Base-by-base conservation (phyloP, 2,888 invertebrate species). In the Drosophila peninsularis region DNA sequence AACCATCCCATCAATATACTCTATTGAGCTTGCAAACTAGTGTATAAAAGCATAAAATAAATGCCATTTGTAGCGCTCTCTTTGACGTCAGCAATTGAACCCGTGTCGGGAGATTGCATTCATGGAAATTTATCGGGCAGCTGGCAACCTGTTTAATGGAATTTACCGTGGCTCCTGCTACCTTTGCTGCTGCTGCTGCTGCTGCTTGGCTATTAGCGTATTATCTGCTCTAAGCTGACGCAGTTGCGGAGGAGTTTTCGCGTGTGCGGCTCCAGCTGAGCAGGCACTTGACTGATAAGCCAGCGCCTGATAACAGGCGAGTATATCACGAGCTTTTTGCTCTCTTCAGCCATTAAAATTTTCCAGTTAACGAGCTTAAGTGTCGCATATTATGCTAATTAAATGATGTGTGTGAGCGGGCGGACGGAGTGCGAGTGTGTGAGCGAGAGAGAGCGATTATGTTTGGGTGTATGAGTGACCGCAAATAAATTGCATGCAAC, bases 401-500 rank as follows among this genome's bases (percentile, higher is more conserved):
- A 81, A 83, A 80, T 75, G 72, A 32, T 36, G 14, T 42, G 39
- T 64, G 41, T 32, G n/a, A 52, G 30, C 45, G 45, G 21, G 45
- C 10, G 36, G 52, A 24, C 24, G 3, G 17, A 30, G 30, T 24
- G 41, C 37, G 14, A 14, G 21, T 39, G 30, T 39, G 30, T 52
- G 7, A 6, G 36, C 2, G n/a, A 13, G 34, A 3, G 14, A 5
- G 17, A 39, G 39, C n/a, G 10, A n/a, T n/a, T 21, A 10, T 39
- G 60, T 41, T 39, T 45, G 19, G 30, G 41, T 36, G 32, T 37
- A 13, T 56, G 49, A 53, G 42, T 49, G 55, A 70, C 80, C 80
- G 53, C 78, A 74, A 71, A 85, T 87, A 80, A 84, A 87, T 87
- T 76, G 80, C 71, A 72, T 75, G 71, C 85, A 87, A 85, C 84